Conservation (phyloP, 1,140 invertebrate species). For the Centruroides sculpturatus region DNA sequence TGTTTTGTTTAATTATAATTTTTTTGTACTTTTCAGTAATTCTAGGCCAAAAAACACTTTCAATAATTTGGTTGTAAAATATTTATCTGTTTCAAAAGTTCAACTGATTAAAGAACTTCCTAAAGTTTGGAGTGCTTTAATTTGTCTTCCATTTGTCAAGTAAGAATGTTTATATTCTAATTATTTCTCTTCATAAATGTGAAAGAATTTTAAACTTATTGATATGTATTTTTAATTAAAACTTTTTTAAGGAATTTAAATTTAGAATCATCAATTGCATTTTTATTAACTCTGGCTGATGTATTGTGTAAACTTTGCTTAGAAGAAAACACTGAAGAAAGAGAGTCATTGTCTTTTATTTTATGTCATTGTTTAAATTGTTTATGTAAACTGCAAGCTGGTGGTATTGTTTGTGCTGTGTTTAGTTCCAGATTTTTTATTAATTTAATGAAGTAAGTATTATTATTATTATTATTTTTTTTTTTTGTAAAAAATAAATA, state of each 20-base stretch:
- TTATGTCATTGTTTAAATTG: conserved; percentile 4
- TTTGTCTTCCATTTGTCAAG: conserved; percentile 44
- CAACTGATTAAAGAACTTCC: not conserved
- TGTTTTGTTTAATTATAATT: no score
- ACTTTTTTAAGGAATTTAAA: not conserved
- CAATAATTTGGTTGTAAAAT: no score
- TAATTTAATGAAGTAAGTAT: conserved; percentile 9
- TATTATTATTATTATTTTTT: not conserved
- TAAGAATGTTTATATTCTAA: conserved; percentile 2
- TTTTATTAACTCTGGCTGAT: no score
- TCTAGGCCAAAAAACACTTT: no score
- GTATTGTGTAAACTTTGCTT: no score
- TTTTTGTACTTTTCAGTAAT: no score
- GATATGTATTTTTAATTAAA: not conserved
- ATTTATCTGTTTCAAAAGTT: no score
- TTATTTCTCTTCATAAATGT: not conserved
- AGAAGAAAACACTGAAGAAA: no score
- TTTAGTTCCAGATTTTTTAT: conserved; percentile 8
- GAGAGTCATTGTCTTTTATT: not conserved
- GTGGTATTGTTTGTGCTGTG: not conserved
- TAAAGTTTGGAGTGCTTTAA: conserved; percentile 36
- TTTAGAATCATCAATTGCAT: no score
- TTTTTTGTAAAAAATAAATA: not conserved
- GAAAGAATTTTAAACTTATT: not conserved
- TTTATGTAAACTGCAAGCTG: not conserved